Base-by-base conservation (phyloP, 1,140 invertebrate species). In the Solenopsis invicta region DNA sequence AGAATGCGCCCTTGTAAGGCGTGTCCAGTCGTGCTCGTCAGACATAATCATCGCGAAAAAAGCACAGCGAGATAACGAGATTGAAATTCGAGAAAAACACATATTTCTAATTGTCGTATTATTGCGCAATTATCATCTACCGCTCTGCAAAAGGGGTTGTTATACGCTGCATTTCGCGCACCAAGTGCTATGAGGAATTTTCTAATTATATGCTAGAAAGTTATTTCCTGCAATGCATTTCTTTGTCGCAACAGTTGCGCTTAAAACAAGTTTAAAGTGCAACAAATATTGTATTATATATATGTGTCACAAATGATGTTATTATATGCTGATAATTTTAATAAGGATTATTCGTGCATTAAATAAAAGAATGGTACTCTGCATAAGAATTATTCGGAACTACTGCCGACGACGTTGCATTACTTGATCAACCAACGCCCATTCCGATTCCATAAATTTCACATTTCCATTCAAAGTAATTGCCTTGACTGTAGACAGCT, bases 1-100 rank as follows among this genome's bases (percentile, higher is more conserved):
- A 89, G 85, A 86, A 72, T 85, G 78, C 67, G 50, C 78, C 50
- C 72, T 77, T 67, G 74, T 74, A 72, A 87, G 84, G 88, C 85
- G 88, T 90, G 88, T 84, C 86, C 89, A 77, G 86, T 82, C 84
- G 85, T 77, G 80, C 80, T 86, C 88, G 75, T 90, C 85, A 72
- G 89, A 85, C 80, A 89, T 90, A 90, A 90, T 90, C 88, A 64
- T 81, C 77, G 12, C 56, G 88, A 82, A 84, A 90, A 87, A 77
- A 80, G 72, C 80, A 48, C 61, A 76, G 71, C 48, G 76, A 69
- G 75, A 86, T 81, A 88, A 87, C 76, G 54, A 67, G 72, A 66
- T 84, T 78, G 41, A 89, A 87, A 87, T 89, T 82, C 67, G 71
- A 77, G 50, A 50, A 84, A 84, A 74, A 62, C 13, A 61, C 16